phyloP scores from a whole-genome alignment of 2,113 vertebrate genomes.

The Tragelaphus strepsiceros region DNA sequence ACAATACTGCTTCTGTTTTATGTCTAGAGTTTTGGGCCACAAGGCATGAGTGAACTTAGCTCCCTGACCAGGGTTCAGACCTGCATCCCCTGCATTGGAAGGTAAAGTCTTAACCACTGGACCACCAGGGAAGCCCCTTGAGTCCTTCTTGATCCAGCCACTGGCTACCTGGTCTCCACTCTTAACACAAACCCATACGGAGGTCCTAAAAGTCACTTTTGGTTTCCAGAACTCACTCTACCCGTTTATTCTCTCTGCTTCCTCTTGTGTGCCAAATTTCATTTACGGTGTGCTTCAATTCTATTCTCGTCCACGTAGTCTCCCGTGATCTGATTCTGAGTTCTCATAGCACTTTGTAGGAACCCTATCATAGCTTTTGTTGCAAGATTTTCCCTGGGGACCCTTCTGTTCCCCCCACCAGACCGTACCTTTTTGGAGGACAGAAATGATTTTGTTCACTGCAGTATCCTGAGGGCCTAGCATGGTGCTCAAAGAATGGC shows the following conservation, averaged over 20 bases:
- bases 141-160: background rate
- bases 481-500: background rate
- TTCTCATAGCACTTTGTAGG: background rate
- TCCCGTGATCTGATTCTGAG: background rate
- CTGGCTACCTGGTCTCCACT: background rate
- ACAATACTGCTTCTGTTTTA: background rate
- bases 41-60: background rate
- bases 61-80: background rate
- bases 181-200: background rate
- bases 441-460: background rate
- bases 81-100: background rate
- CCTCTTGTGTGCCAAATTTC: background rate
- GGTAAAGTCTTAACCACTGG: background rate
- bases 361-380: background rate
- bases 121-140: background rate
- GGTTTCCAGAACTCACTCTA: background rate
- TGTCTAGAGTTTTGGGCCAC: background rate
- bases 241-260: background rate
- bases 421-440: background rate
- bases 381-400: background rate
- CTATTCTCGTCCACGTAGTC: background rate
- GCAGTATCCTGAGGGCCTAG: background rate
- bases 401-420: background rate
- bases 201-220: background rate
- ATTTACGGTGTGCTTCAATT: fast-evolving